Evolutionary conservation across 2,888 invertebrate genomes (phyloP).

Genomic region (Athalia cordata): DNA sequence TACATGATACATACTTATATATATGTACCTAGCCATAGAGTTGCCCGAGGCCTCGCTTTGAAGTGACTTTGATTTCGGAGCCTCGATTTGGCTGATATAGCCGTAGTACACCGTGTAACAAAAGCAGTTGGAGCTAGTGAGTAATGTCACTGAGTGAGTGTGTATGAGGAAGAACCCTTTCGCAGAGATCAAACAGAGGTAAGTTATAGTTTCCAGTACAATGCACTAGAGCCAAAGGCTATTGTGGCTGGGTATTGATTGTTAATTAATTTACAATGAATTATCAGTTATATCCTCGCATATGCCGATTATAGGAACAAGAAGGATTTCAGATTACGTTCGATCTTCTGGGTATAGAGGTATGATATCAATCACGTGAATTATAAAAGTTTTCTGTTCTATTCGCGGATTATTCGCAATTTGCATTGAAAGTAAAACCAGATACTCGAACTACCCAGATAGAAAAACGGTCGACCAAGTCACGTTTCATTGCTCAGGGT

Average conservation of each 20-base stretch:
- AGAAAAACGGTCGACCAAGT: too few relatives aligned
- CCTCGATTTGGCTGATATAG: not conserved
- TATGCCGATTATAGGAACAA: not conserved
- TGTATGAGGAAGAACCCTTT: not conserved
- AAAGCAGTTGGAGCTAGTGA: not conserved
- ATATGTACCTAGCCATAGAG: too few relatives aligned
- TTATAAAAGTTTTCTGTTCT: not conserved
- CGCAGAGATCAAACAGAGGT: conserved; percentile 1
- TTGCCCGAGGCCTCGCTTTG: conserved; percentile 26
- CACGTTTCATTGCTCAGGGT: too few relatives aligned
- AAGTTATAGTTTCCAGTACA: not conserved
- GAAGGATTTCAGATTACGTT: too few relatives aligned
- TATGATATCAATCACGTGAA: not conserved
- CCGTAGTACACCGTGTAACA: not conserved
- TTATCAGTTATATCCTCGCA: not conserved
- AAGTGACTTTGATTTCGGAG: conserved; percentile 32
- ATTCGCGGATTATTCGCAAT: not conserved
- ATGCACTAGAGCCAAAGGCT: not conserved
- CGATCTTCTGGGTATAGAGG: not conserved
- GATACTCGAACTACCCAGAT: too few relatives aligned
- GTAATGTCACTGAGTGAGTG: not conserved
- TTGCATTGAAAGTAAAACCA: not conserved
- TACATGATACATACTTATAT: too few relatives aligned
- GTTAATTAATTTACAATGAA: not conserved
- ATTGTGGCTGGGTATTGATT: too few relatives aligned